These are phyloP conservation scores for Helleia helle DNA, from an alignment of 2,888 invertebrate species.

Conservation along the genomic window DNA sequence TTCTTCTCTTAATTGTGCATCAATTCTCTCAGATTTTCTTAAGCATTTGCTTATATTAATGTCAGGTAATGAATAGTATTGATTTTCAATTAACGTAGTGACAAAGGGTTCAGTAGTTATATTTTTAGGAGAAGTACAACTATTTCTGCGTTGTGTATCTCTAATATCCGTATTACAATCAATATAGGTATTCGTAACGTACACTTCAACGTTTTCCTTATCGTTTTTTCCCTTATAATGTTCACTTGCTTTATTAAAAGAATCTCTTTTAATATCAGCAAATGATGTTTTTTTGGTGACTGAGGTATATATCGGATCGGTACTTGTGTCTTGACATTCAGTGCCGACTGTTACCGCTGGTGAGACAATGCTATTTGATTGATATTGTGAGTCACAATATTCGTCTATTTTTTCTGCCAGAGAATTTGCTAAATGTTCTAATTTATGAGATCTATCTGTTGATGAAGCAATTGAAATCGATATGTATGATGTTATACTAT, in stretches of 20 bases:
- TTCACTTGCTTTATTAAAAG: slow-evolving; percentile 49
- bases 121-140: slow-evolving; percentile 56
- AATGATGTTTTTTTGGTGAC: slow-evolving; percentile 71
- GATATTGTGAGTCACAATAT: slow-evolving; percentile 64
- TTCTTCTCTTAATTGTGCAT: slow-evolving; percentile 77
- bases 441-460: slow-evolving; percentile 59
- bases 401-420: slow-evolving; percentile 70
- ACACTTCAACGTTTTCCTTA: slow-evolving; percentile 48
- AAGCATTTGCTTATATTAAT: slow-evolving; percentile 80
- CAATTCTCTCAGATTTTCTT: slow-evolving; percentile 80
- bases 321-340: slow-evolving; percentile 38
- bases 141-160: slow-evolving; percentile 26
- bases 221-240: slow-evolving; percentile 45
- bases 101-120: slow-evolving; percentile 67
- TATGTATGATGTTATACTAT: slow-evolving; percentile 68
- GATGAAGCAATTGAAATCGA: slow-evolving; percentile 68
- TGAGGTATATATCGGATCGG: slow-evolving; percentile 58
- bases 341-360: slow-evolving; percentile 33
- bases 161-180: slow-evolving; percentile 49
- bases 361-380: slow-evolving; percentile 43
- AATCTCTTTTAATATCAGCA: slow-evolving; percentile 60
- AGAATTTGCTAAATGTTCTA: slow-evolving; percentile 66
- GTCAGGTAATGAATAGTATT: slow-evolving; percentile 81
- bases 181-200: slow-evolving; percentile 32
- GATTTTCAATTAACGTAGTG: slow-evolving; percentile 75